Evolutionary conservation across 2,797 vertebrate genomes (phyloP).

Genomic region (Rhynchonycteris naso): DNA sequence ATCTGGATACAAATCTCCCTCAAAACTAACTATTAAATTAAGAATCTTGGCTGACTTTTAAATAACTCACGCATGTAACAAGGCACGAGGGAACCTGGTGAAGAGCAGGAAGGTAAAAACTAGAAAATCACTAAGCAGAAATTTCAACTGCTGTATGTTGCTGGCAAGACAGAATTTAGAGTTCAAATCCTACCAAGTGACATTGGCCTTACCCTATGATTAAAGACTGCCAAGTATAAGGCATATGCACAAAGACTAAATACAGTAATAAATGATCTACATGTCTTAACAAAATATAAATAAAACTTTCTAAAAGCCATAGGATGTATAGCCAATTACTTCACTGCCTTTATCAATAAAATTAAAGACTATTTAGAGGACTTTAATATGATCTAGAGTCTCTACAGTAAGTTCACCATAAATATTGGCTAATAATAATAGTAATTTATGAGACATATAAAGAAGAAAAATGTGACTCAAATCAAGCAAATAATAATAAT

Average conservation of each 20-base stretch:
- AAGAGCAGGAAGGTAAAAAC: neutral
- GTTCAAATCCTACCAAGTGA: neutral
- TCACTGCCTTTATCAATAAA: neutral
- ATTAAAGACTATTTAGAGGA: neutral
- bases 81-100: neutral
- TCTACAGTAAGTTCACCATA: neutral
- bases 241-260: neutral
- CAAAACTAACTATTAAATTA: neutral
- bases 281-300: neutral
- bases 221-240: neutral
- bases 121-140: neutral
- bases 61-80: neutral
- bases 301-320: neutral
- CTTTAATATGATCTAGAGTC: neutral
- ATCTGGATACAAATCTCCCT: neutral
- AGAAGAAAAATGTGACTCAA: neutral
- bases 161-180: neutral
- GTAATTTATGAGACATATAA: neutral
- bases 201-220: neutral
- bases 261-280: neutral
- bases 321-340: neutral
- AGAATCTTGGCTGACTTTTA: neutral
- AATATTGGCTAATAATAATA: neutral
- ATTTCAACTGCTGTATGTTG: neutral
- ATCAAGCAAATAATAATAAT: neutral